A percentile compares a stretch with the other conserved stretches of the same genome.
Evolutionary conservation across 2,113 vertebrate genomes (phyloP).

Genomic region (Notarius quadriscutis): DNA sequence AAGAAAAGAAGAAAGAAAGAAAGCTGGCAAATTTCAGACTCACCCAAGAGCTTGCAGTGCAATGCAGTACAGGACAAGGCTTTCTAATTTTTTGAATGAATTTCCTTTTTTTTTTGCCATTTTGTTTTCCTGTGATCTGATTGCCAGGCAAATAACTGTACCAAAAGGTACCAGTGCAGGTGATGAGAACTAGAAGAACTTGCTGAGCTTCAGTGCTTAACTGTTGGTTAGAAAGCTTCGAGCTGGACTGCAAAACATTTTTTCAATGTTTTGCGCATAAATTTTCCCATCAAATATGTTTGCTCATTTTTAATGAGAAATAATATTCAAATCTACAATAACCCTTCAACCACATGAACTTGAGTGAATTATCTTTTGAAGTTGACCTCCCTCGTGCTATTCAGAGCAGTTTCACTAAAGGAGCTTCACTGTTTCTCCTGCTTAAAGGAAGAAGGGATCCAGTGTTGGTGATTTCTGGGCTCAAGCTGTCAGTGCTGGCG

Average conservation of each 20-base stretch:
- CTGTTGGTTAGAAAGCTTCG: not conserved
- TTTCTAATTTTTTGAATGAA: not conserved
- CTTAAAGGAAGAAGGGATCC: not conserved
- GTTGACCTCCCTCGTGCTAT: not conserved
- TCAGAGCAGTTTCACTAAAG: not conserved
- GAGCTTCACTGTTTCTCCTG: not conserved
- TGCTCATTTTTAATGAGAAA: not conserved
- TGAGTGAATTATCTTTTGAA: not conserved
- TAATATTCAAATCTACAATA: not conserved
- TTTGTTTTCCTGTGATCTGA: not conserved
- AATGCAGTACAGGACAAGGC: not conserved
- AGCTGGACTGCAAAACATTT: not conserved
- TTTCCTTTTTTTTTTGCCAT: not conserved
- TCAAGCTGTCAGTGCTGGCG: constrained; percentile 54
- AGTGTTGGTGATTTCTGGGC: constrained; percentile 30
- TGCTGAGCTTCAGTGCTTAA: not conserved
- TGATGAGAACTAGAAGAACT: not conserved
- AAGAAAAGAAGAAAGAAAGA: too few species aligned
- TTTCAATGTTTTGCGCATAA: not conserved
- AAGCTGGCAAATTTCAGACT: not conserved
- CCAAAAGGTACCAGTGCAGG: not conserved
- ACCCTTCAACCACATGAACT: not conserved
- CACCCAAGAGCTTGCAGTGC: too few species aligned
- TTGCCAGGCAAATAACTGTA: not conserved
- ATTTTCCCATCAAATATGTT: not conserved